Percentiles rank a stretch among this genome's conserved stretches.
These are phyloP conservation scores for Sphaerophoria rueppellii DNA, from an alignment of 2,888 invertebrate species.

Conservation along the genomic window DNA sequence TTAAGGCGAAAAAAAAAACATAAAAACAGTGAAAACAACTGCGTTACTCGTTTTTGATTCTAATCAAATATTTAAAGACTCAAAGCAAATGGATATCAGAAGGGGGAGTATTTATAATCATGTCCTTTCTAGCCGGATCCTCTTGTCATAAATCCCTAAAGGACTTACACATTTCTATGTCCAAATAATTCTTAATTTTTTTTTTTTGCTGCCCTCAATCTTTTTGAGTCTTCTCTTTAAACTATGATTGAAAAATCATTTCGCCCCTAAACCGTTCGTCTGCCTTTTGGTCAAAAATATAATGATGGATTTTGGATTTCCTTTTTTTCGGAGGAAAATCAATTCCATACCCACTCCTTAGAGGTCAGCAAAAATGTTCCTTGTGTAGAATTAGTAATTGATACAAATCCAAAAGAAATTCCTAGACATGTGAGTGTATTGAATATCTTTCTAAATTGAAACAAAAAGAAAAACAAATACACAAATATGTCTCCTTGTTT, in stretches of 20 bases:
- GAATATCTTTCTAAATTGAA: not conserved
- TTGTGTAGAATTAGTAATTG: not conserved
- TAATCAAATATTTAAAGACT: constrained; percentile 70
- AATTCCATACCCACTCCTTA: constrained; percentile 13
- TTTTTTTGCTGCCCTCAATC: not conserved
- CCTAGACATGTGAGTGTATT: not conserved
- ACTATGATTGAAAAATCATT: constrained; percentile 45
- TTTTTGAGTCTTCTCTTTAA: constrained; percentile 19
- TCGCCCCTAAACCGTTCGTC: not conserved
- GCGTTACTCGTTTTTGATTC: constrained; percentile 52
- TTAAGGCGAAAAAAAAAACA: not conserved
- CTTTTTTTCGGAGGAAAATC: constrained; percentile 37
- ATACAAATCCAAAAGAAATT: not conserved
- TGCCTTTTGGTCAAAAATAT: constrained; percentile 54
- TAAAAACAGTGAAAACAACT: constrained; percentile 22
- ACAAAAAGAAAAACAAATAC: not conserved
- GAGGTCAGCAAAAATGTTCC: not conserved
- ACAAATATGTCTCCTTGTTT: not conserved
- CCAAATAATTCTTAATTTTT: constrained; percentile 3
- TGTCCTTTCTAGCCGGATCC: constrained; percentile 41
- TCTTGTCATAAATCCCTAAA: not conserved
- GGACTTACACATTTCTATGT: not conserved
- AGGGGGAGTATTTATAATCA: constrained; percentile 24
- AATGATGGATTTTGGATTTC: constrained; percentile 54
- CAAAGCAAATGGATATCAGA: constrained; percentile 54